These are phyloP conservation scores for Sitta carolinensis DNA, from an alignment of 2,797 vertebrate species.

Conservation along the genomic window DNA sequence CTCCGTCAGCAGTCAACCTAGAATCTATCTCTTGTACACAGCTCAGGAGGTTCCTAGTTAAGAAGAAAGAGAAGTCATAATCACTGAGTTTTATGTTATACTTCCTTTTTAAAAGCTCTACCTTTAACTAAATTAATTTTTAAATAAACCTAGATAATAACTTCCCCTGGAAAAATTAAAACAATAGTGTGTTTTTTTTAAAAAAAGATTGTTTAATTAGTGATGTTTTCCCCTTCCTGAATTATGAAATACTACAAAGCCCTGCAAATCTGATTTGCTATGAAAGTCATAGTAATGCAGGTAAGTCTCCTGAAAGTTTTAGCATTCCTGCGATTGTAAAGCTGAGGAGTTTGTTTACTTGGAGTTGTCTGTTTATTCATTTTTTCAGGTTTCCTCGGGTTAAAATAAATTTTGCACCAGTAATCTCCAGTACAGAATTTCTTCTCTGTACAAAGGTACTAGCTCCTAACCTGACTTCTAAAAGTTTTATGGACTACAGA, in stretches of 20 bases:
- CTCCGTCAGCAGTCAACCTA: constrained; percentile 51
- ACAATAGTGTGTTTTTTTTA: background rate
- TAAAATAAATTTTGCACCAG: background rate
- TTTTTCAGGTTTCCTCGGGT: background rate
- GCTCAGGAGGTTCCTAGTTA: constrained; percentile 81
- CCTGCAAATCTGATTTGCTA: background rate
- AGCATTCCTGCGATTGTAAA: background rate
- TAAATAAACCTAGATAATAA: background rate
- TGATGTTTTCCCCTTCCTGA: background rate
- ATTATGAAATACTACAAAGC: background rate
- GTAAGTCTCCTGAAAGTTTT: background rate
- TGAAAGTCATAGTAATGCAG: background rate
- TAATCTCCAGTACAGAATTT: background rate
- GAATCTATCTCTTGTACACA: constrained; percentile 79
- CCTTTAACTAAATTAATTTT: background rate
- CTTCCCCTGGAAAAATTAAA: background rate
- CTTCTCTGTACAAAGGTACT: background rate
- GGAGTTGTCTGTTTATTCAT: background rate
- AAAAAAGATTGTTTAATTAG: background rate
- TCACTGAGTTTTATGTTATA: background rate
- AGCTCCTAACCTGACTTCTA: background rate
- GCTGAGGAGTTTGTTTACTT: background rate
- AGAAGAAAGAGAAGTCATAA: background rate
- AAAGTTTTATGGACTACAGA: background rate
- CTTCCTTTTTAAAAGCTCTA: background rate